Conservation (phyloP, 2,113 vertebrate species). For the Neogobius melanostomus region DNA sequence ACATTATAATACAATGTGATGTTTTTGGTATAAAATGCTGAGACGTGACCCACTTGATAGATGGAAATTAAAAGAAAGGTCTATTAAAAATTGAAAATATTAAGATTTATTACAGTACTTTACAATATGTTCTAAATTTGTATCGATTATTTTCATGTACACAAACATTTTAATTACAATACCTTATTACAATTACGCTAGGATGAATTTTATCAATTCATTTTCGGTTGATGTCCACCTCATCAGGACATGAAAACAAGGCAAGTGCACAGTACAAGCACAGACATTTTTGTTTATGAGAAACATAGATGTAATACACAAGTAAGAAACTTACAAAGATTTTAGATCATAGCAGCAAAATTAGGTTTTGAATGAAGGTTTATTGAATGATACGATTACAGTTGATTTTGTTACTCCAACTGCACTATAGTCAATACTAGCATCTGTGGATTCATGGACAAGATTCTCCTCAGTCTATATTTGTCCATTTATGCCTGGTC, state of each 20-base stretch:
- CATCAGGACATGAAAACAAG: background rate
- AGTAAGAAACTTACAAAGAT: background rate
- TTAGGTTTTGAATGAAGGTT: background rate
- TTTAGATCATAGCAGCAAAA: background rate
- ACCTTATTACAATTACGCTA: background rate
- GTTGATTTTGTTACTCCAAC: too few relatives aligned
- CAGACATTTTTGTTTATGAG: background rate
- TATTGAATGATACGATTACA: background rate
- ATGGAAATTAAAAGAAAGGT: too few relatives aligned
- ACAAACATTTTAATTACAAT: background rate
- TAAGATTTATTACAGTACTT: background rate
- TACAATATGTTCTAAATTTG: background rate
- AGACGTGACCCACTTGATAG: too few relatives aligned
- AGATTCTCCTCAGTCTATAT: background rate
- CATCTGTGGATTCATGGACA: background rate
- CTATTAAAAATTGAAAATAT: too few relatives aligned
- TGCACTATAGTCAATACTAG: background rate
- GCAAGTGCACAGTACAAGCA: background rate
- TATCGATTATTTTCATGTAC: background rate
- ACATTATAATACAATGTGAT: too few relatives aligned
- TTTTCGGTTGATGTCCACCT: background rate
- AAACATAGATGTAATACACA: background rate
- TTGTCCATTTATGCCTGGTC: background rate
- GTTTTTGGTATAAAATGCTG: too few relatives aligned
- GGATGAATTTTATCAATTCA: background rate